A percentile compares a stretch with the other conserved stretches of the same genome.
Conservation (phyloP, 64 coral and sea anemone genomes). For the Anthopleura sola region DNA sequence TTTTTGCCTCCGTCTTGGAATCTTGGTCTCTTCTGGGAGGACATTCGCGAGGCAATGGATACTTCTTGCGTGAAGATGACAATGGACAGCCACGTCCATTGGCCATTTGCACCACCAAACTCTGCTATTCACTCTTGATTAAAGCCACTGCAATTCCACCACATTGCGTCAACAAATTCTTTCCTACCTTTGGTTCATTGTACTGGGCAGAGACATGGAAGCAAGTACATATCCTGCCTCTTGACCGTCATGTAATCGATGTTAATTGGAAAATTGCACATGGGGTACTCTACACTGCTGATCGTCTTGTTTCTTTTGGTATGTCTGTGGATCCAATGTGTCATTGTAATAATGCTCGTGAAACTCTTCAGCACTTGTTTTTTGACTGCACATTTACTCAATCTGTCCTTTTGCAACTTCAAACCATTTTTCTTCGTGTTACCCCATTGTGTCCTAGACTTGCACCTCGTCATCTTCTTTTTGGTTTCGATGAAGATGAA, state of each 20-base stretch:
- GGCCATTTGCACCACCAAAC: neutral
- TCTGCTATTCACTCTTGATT: neutral
- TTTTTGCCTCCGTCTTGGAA: neutral
- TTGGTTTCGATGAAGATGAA: neutral
- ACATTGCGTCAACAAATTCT: conserved; percentile 21
- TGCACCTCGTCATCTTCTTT: neutral
- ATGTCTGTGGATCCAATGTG: neutral
- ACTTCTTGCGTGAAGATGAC: neutral
- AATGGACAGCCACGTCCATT: neutral
- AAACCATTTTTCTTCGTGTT: neutral
- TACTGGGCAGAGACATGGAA: conserved; percentile 19
- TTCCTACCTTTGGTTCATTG: neutral
- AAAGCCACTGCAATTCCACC: neutral
- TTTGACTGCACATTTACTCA: neutral
- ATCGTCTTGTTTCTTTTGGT: conserved; percentile 11
- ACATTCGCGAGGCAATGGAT: neutral
- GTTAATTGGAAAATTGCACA: conserved; percentile 44
- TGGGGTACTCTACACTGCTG: conserved; percentile 36
- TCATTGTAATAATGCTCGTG: neutral
- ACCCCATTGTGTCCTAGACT: neutral
- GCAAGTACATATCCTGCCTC: neutral
- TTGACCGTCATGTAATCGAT: neutral
- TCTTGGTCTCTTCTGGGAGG: neutral
- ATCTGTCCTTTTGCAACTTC: neutral
- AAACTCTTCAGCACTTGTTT: neutral